Evolutionary conservation across 2,797 vertebrate genomes (phyloP).

Genomic region (Urocyon cinereoargenteus): DNA sequence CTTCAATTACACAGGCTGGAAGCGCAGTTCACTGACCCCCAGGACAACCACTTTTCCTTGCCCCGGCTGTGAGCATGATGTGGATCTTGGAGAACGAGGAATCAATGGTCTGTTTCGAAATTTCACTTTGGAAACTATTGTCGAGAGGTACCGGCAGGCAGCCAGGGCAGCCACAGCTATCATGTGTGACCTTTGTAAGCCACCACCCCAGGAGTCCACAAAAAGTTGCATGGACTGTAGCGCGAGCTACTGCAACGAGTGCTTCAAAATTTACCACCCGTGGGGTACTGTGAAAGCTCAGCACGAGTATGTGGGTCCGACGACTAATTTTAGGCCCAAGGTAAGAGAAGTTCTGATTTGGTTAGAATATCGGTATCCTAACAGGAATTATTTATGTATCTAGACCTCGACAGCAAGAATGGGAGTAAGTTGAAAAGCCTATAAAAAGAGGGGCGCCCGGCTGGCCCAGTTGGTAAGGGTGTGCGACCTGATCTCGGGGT

Average conservation of each 20-base stretch:
- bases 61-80: conserved; percentile 96
- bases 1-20: conserved; percentile 93
- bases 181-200: conserved; percentile 97
- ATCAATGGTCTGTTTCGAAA: conserved; percentile 98
- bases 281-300: conserved; percentile 98
- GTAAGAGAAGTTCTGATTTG: conserved; percentile 81
- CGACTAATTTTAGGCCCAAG: conserved; percentile 98
- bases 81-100: conserved; percentile 97
- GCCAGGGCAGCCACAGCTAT: conserved; percentile 96
- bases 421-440: background rate
- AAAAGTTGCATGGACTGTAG: conserved; percentile 99
- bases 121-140: conserved; percentile 97
- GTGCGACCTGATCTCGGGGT: background rate
- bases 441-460: background rate
- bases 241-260: conserved; percentile 98
- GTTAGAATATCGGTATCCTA: background rate
- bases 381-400: background rate
- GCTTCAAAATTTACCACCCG: conserved; percentile 97
- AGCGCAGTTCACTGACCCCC: conserved; percentile 94
- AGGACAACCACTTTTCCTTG: conserved; percentile 94
- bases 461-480: background rate
- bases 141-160: conserved; percentile 97
- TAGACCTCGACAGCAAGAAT: background rate
- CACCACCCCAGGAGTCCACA: conserved; percentile 95
- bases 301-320: conserved; percentile 97